These are phyloP conservation scores for Pseudomyrmex gracilis DNA, from an alignment of 1,140 invertebrate species.

Conservation along the genomic window DNA sequence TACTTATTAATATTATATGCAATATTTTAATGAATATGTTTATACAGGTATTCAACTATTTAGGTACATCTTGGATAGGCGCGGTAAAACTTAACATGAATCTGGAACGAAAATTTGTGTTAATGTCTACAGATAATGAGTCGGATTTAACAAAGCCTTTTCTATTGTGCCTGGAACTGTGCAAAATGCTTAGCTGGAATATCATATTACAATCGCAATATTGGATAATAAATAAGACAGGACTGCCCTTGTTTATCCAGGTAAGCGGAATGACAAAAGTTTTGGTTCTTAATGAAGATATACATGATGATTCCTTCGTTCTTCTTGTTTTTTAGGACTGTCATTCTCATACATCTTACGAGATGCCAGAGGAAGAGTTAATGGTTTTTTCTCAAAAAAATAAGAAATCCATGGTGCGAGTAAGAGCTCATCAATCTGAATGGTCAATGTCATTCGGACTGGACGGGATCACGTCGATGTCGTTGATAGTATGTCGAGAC, in stretches of 20 bases:
- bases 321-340: slow-evolving; percentile 85
- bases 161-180: slow-evolving; percentile 88
- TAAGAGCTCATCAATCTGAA: slow-evolving; percentile 90
- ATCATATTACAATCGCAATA: slow-evolving; percentile 93
- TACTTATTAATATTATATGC: not conserved
- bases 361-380: slow-evolving; percentile 88
- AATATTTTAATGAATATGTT: slow-evolving; percentile 27
- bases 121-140: slow-evolving; percentile 89
- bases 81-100: slow-evolving; percentile 89
- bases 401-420: slow-evolving; percentile 87
- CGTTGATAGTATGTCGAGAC: slow-evolving; percentile 90
- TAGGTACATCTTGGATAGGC: slow-evolving; percentile 90
- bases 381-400: slow-evolving; percentile 90
- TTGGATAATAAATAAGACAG: slow-evolving; percentile 97
- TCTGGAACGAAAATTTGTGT: slow-evolving; percentile 89
- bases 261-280: slow-evolving; percentile 83
- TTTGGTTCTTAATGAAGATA: slow-evolving; percentile 10
- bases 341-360: slow-evolving; percentile 88
- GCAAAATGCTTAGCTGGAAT: slow-evolving; percentile 87
- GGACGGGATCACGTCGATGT: slow-evolving; percentile 90
- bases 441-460: slow-evolving; percentile 91
- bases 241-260: slow-evolving; percentile 91
- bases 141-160: slow-evolving; percentile 89
- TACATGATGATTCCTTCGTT: slow-evolving; percentile 1
- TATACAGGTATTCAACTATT: slow-evolving; percentile 87